These are phyloP conservation scores for Cacatua alba DNA, from an alignment of 2,113 vertebrate species.

Conservation along the genomic window DNA sequence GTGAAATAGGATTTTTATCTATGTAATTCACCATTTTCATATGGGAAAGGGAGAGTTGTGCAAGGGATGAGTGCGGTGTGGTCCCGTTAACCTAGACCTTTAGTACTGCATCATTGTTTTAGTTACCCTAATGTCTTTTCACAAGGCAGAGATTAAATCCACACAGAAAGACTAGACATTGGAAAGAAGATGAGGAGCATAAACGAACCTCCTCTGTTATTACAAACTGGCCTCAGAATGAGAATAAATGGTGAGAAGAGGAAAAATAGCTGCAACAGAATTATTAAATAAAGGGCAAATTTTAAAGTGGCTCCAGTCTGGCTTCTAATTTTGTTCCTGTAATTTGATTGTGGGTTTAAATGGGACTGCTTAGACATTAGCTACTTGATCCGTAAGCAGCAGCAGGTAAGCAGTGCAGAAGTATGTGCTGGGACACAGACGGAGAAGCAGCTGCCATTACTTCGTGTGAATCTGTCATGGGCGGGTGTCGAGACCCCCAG, in stretches of 20 bases:
- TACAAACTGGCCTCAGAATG: background rate
- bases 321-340: constrained; percentile 59
- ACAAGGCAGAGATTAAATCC: background rate
- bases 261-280: constrained; percentile 29
- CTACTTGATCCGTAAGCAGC: background rate
- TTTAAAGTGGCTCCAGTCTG: constrained; percentile 68
- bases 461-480: background rate
- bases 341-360: constrained; percentile 64
- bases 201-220: background rate
- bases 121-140: constrained; percentile 6
- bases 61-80: background rate
- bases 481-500: background rate
- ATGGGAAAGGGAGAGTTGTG: rapidly evolving
- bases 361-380: constrained; percentile 23
- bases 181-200: background rate
- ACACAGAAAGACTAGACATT: background rate
- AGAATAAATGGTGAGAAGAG: constrained; percentile 52
- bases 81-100: background rate
- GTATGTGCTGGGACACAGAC: background rate
- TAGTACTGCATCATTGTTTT: background rate
- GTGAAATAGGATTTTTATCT: background rate
- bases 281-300: constrained; percentile 58
- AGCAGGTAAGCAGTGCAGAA: constrained; percentile 4
- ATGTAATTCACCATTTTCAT: background rate
- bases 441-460: background rate